Conservation (phyloP, 1,140 invertebrate species). For the Drosophila santomea region DNA sequence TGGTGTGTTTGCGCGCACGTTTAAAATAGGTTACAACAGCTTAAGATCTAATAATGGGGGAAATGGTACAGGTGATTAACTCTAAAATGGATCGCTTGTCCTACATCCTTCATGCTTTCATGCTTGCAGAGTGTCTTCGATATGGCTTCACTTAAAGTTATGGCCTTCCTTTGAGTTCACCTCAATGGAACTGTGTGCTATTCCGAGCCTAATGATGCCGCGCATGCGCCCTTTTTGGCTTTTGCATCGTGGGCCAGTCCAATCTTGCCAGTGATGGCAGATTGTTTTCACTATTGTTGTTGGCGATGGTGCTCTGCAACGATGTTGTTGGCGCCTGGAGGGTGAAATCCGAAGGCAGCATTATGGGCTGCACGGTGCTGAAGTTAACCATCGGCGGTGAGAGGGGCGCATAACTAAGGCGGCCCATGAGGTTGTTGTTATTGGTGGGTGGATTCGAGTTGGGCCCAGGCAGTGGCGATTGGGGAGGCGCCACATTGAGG, state of each 20-base stretch:
- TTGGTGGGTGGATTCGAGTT: conserved; percentile 60
- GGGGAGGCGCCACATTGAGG: conserved; percentile 42
- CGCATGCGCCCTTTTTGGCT: conserved; percentile 49
- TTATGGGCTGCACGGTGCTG: conserved; percentile 63
- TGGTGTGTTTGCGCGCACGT: conserved; percentile 25
- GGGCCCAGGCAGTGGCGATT: conserved; percentile 40
- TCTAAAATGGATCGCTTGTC: conserved; percentile 31
- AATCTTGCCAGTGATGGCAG: conserved; percentile 45
- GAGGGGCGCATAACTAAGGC: conserved; percentile 57
- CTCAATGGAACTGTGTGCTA: neutral
- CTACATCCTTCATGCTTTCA: conserved; percentile 3
- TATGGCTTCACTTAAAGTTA: conserved; percentile 39
- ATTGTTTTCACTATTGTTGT: conserved; percentile 23
- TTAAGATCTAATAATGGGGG: conserved; percentile 29
- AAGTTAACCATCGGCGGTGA: conserved; percentile 60
- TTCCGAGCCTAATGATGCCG: conserved; percentile 32
- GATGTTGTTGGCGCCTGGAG: conserved; percentile 56
- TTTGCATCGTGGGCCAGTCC: conserved; percentile 51
- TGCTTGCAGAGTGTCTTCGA: conserved; percentile 37
- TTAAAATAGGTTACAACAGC: conserved; percentile 50
- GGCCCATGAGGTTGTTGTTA: conserved; percentile 33
- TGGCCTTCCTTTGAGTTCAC: neutral
- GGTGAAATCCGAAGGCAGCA: conserved; percentile 55
- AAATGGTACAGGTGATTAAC: conserved; percentile 42
- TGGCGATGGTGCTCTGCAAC: conserved; percentile 29